These are phyloP conservation scores for Thaumatotibia leucotreta DNA, from an alignment of 1,140 invertebrate genomes.

Conservation along the genomic window DNA sequence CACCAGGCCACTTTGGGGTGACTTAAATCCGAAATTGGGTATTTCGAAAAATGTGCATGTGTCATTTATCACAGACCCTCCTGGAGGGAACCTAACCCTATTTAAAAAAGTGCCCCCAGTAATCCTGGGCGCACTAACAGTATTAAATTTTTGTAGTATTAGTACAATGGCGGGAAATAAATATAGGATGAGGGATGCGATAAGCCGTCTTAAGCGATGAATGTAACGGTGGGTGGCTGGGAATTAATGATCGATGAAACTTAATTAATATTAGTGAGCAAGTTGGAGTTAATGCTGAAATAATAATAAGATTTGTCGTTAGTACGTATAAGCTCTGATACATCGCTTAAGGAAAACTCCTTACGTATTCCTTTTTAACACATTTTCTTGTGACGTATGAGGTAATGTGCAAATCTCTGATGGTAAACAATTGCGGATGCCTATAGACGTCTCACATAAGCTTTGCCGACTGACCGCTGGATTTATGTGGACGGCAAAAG, in stretches of 20 bases:
- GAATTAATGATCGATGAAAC: conserved; percentile 19
- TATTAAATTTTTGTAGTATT: conserved; percentile 71
- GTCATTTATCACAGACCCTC: conserved; percentile 76
- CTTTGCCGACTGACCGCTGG: too few relatives aligned
- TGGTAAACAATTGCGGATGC: too few relatives aligned
- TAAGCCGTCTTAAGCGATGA: conserved; percentile 59
- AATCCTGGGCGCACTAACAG: conserved; percentile 68
- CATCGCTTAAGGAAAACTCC: too few relatives aligned
- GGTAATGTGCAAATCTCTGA: too few relatives aligned
- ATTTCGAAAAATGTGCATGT: conserved; percentile 77
- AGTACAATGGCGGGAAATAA: conserved; percentile 67
- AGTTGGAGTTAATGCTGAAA: neutral
- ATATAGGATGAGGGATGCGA: conserved; percentile 60
- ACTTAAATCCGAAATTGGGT: conserved; percentile 78
- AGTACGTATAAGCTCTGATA: too few relatives aligned
- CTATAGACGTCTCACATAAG: too few relatives aligned
- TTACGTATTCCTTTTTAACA: too few relatives aligned
- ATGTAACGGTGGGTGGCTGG: conserved; percentile 38
- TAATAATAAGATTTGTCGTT: neutral
- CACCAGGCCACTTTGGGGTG: conserved; percentile 74
- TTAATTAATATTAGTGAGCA: conserved; percentile 7
- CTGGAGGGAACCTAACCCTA: conserved; percentile 55
- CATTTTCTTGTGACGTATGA: too few relatives aligned
- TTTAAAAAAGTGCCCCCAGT: conserved; percentile 72
- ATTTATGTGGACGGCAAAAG: too few relatives aligned